A percentile compares a stretch with the other conserved stretches of the same genome.
Evolutionary conservation across 2,113 vertebrate genomes (phyloP).

Genomic region (Pluvialis apricaria): DNA sequence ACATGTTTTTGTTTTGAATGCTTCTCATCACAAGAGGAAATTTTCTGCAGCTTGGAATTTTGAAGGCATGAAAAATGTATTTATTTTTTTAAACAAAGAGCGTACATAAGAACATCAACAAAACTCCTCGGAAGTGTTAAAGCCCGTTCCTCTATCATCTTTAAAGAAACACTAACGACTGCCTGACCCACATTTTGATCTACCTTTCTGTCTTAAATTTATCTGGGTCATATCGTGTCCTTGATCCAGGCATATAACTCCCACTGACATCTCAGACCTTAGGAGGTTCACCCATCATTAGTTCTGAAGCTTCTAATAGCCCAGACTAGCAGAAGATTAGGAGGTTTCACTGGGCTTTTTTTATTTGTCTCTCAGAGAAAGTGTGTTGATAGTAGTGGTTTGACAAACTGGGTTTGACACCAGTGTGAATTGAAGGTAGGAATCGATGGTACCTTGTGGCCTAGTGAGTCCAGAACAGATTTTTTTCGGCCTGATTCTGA

Average conservation of each 20-base stretch:
- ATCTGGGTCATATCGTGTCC: neutral
- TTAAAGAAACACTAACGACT: constrained; percentile 22
- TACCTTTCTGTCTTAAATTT: constrained; percentile 28
- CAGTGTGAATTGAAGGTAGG: neutral
- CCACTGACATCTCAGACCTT: constrained; percentile 41
- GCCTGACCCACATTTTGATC: constrained; percentile 56
- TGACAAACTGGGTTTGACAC: constrained; percentile 49
- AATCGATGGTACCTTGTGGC: neutral
- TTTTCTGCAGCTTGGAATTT: constrained; percentile 78
- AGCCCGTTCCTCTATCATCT: constrained; percentile 44
- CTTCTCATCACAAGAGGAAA: constrained; percentile 78
- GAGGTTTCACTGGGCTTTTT: neutral
- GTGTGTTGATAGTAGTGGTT: neutral
- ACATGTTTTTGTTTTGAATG: constrained; percentile 79
- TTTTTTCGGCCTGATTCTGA: neutral
- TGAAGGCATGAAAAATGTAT: constrained; percentile 74
- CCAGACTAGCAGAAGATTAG: neutral
- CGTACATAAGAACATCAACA: constrained; percentile 60
- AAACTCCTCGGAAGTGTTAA: constrained; percentile 67
- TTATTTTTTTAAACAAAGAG: constrained; percentile 72
- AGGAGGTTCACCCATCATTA: constrained; percentile 49
- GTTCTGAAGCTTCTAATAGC: constrained; percentile 4
- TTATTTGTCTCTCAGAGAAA: neutral
- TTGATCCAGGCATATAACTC: neutral
- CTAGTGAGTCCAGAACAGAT: neutral